Base-by-base conservation (phyloP, 2,888 invertebrate genomes). In the Ophion ventricosus region DNA sequence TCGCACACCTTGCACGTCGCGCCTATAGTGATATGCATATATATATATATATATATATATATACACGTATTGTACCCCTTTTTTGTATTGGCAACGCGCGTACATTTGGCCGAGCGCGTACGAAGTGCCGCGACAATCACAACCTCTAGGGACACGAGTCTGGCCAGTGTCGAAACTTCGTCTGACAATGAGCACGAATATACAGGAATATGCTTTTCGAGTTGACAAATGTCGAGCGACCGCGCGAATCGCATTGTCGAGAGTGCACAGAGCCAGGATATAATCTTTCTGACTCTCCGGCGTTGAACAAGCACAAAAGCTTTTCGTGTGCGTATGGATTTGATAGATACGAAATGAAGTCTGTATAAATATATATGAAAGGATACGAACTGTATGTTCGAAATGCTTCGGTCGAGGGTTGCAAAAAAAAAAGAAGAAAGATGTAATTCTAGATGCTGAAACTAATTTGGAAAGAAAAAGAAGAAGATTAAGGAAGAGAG, bases 1-100 rank as follows among this genome's bases (percentile, higher is more conserved):
- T 49, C 49, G 49, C 49, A 57, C 84, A 84, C 80, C 77, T 84
- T 84, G 77, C 66, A 56, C 57, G 35, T 4, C 57, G 57, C 57
- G 23, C 3, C 20, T 20, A 54, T 17, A 54, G 54, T 1, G 0
- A n/a, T n/a, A 35, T 35, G 4, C 35, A 35, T 7, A 0, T 8
- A 35, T 35, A 35, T 35, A 35, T 35, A 35, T 4, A 35, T 35
- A 35, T 4, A n/a, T n/a, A n/a, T n/a, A n/a, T n/a, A n/a, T n/a
- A n/a, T 40, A 4, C 40, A 3, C 11, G 4, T 49, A 49, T 14
- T 49, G 49, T 49, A 49, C 49, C 49, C 49, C 49, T 49, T 49
- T 49, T 49, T 49, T 17, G 2, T 49, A 49, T 49, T 49, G 49
- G 49, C 49, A 49, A 4, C 17, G 17, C 49, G 49, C 49, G 17